A percentile compares a stretch with the other conserved stretches of the same genome.
phyloP scores from a whole-genome alignment of 2,888 invertebrate genomes.

The Lasioglossum calceatum region DNA sequence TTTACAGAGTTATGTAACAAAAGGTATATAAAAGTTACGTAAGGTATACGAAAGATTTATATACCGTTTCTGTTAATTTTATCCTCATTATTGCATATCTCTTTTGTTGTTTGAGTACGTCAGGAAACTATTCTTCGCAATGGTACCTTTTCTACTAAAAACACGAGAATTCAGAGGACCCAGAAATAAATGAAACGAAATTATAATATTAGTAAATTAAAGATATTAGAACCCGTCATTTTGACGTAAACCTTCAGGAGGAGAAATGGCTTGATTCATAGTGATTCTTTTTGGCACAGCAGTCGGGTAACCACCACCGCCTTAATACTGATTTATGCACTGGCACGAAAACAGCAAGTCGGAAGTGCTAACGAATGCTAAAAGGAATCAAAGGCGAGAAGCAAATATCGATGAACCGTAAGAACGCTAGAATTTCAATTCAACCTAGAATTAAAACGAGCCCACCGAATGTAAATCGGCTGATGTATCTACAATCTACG shows the following conservation, averaged over 20 bases:
- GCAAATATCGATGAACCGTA: constrained; percentile 2
- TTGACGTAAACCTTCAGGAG: not conserved
- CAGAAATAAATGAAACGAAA: not conserved
- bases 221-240: no score
- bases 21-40: not conserved
- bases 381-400: not conserved
- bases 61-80: not conserved
- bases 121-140: not conserved
- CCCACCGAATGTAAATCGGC: not conserved
- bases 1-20: not conserved
- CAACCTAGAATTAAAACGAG: not conserved
- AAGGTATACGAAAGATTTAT: not conserved
- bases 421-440: not conserved
- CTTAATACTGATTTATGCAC: not conserved
- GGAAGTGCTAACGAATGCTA: not conserved
- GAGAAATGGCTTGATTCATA: not conserved
- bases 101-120: not conserved
- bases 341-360: not conserved
- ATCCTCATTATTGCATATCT: not conserved
- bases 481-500: not conserved
- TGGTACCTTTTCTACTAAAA: no score
- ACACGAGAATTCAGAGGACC: no score
- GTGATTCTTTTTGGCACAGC: not conserved
- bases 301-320: not conserved
- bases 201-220: no score